Percentiles rank a stretch among this genome's conserved stretches.
Conservation (phyloP, 2,113 vertebrate genomes). For the Proteles cristata region DNA sequence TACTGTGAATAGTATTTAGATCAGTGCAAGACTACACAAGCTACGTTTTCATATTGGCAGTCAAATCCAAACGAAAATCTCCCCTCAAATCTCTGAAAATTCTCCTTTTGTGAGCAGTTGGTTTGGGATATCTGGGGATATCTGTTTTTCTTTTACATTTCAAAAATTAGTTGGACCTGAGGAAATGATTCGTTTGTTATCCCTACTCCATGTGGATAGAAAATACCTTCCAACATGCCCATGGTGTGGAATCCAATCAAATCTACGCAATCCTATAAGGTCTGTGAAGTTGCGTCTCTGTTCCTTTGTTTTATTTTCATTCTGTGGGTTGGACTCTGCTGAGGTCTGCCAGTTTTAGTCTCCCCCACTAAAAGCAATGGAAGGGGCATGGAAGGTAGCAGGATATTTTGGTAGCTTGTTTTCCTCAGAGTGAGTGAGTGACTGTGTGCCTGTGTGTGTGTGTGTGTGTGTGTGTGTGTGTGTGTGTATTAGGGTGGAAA, state of each 20-base stretch:
- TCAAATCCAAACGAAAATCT: not conserved
- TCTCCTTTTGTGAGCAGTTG: not conserved
- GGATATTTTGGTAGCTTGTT: constrained; percentile 36
- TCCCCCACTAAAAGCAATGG: not conserved
- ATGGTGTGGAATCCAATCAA: accelerated
- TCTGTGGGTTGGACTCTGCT: not conserved
- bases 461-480: not conserved
- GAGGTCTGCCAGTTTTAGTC: not conserved
- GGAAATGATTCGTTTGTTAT: not conserved
- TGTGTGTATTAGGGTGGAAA: constrained; percentile 47
- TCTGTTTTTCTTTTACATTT: not conserved
- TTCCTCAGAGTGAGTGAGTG: not conserved
- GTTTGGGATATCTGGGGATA: not conserved
- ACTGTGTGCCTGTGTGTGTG: not conserved
- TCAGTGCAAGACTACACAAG: not conserved
- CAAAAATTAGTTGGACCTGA: not conserved
- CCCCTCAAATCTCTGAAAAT: not conserved
- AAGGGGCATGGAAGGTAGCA: not conserved
- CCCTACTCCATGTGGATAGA: not conserved
- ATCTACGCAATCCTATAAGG: not conserved
- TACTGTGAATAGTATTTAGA: not conserved
- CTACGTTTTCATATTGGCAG: not conserved
- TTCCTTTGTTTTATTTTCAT: not conserved
- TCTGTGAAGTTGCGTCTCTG: not conserved
- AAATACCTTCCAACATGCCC: not conserved